Conservation (phyloP, 2,113 vertebrate genomes). For the Pelobates fuscus region DNA sequence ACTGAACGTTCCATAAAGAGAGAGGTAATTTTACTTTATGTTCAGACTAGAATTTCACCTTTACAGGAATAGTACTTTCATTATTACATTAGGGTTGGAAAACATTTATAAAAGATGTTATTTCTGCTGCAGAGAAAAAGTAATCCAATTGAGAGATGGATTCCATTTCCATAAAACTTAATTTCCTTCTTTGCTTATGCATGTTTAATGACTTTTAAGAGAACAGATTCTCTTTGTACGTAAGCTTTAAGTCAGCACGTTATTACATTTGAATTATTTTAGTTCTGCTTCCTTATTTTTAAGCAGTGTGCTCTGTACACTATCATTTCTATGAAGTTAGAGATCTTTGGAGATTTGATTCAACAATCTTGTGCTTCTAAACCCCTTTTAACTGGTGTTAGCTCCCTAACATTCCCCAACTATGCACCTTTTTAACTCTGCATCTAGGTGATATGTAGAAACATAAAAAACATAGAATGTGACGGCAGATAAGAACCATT, state of each 20-base stretch:
- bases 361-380: too few species aligned
- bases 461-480: too few species aligned
- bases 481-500: too few species aligned
- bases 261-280: constrained; percentile 37
- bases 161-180: constrained; percentile 36
- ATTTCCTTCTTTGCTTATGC: constrained; percentile 28
- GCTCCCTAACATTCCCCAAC: too few species aligned
- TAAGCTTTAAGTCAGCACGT: constrained; percentile 40
- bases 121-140: constrained; percentile 8
- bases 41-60: constrained; percentile 1
- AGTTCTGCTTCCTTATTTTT: constrained; percentile 15
- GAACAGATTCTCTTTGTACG: constrained; percentile 15
- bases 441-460: too few species aligned
- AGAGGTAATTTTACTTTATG: background rate
- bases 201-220: constrained; percentile 28
- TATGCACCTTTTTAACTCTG: too few species aligned
- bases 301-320: background rate
- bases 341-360: too few species aligned
- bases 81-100: constrained; percentile 13
- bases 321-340: too few species aligned
- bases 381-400: too few species aligned
- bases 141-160: constrained; percentile 27
- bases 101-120: constrained; percentile 3
- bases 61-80: constrained; percentile 6
- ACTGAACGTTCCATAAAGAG: background rate